Conservation (phyloP, 1,140 invertebrate genomes). For the Ceratosolen fusciceps region DNA sequence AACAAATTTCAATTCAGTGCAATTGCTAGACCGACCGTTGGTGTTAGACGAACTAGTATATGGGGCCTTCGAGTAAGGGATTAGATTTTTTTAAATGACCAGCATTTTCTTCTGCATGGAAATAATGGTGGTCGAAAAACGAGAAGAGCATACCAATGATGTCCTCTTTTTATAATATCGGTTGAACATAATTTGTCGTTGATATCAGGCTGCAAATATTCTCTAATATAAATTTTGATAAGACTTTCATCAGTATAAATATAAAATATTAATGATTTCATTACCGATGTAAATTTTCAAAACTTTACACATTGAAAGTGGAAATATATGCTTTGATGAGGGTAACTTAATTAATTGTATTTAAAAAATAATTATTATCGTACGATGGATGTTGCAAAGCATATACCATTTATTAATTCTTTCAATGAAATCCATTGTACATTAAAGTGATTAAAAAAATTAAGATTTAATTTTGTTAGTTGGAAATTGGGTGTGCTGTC, state of each 20-base stretch:
- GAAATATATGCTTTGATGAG: constrained; percentile 5
- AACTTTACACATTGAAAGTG: not conserved
- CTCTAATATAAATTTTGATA: not conserved
- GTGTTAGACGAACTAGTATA: constrained; percentile 86
- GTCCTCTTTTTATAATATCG: constrained; percentile 39
- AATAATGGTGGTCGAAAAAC: constrained; percentile 10
- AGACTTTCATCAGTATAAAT: constrained; percentile 3
- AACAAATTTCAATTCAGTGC: constrained; percentile 83
- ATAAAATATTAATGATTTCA: not conserved
- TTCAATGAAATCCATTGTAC: constrained; percentile 12
- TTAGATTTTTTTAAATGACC: constrained; percentile 63
- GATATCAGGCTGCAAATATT: not conserved
- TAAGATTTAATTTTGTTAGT: constrained; percentile 32
- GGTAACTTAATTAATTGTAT: not conserved
- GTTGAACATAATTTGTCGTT: constrained; percentile 22
- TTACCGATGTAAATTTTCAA: not conserved
- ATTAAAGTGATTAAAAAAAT: constrained; percentile 28
- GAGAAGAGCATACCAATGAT: constrained; percentile 35
- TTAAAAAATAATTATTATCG: not conserved
- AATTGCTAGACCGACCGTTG: constrained; percentile 89
- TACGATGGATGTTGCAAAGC: not conserved
- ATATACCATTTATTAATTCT: not conserved
- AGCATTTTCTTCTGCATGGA: not conserved
- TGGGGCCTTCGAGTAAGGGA: constrained; percentile 90
- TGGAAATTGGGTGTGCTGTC: not conserved